phyloP scores from a whole-genome alignment of 2,888 invertebrate genomes.

The Abrostola triplasia region DNA sequence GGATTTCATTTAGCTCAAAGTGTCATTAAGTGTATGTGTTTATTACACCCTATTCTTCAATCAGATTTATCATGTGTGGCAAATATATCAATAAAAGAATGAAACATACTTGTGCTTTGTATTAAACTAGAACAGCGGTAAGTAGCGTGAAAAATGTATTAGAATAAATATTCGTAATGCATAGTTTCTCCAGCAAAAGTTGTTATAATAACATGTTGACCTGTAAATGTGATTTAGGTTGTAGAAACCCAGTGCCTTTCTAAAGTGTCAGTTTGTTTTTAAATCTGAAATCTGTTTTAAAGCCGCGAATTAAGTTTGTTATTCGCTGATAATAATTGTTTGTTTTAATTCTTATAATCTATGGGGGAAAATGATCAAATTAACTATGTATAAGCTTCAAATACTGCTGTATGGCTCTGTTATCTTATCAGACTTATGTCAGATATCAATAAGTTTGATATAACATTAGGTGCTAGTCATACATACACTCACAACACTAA shows the following conservation, averaged over 20 bases:
- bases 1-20: slow-evolving; percentile 51
- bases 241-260: slow-evolving; percentile 72
- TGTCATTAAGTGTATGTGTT: slow-evolving; percentile 45
- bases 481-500: slow-evolving; percentile 11
- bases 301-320: slow-evolving; percentile 28
- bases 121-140: slow-evolving; percentile 80
- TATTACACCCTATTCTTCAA: slow-evolving; percentile 56
- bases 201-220: slow-evolving; percentile 53
- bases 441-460: slow-evolving; percentile 59
- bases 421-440: slow-evolving; percentile 64
- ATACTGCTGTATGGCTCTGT: slow-evolving; percentile 45
- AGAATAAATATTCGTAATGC: slow-evolving; percentile 55
- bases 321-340: slow-evolving; percentile 1
- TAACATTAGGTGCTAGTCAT: slow-evolving; percentile 35
- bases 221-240: slow-evolving; percentile 59
- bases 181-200: slow-evolving; percentile 50
- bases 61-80: slow-evolving; percentile 79
- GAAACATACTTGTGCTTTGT: slow-evolving; percentile 83
- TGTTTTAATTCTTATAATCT: not conserved
- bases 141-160: slow-evolving; percentile 66
- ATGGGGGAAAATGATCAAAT: slow-evolving; percentile 15
- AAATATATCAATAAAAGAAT: slow-evolving; percentile 82
- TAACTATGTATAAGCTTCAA: slow-evolving; percentile 8
- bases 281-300: slow-evolving; percentile 52
- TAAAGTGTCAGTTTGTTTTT: slow-evolving; percentile 74